phyloP scores from a whole-genome alignment of 2,888 invertebrate species.

The Camptogramma bilineatum region DNA sequence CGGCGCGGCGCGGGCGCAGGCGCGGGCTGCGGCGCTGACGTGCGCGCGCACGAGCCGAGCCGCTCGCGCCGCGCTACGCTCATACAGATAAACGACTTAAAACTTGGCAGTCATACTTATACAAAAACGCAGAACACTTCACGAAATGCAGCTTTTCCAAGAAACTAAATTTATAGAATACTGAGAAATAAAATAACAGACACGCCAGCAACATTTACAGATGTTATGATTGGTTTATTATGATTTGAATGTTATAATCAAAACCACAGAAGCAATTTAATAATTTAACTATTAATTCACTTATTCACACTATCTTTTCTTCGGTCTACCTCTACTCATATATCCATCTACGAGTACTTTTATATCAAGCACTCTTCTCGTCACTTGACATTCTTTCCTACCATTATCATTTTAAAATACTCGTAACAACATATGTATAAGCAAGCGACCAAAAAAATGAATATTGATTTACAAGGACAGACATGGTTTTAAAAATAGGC shows the following conservation, averaged over 20 bases:
- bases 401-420: too few species aligned
- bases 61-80: conserved; percentile 51
- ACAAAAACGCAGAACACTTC: conserved; percentile 48
- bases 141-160: conserved; percentile 59
- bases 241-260: too few species aligned
- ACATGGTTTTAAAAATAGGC: conserved; percentile 9
- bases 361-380: too few species aligned
- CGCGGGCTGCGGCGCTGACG: conserved; percentile 43
- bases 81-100: conserved; percentile 49
- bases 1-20: conserved; percentile 42
- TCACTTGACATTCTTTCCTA: too few species aligned
- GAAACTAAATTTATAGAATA: conserved; percentile 52
- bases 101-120: conserved; percentile 63
- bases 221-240: too few species aligned
- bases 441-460: not conserved
- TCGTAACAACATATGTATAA: too few species aligned
- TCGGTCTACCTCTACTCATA: too few species aligned
- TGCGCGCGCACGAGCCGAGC: conserved; percentile 43
- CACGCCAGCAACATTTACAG: conserved; percentile 34
- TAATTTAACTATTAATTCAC: too few species aligned
- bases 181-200: conserved; percentile 42
- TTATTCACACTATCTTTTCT: too few species aligned
- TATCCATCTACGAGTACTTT: too few species aligned
- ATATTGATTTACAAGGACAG: conserved; percentile 18
- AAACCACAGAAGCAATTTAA: too few species aligned